phyloP scores from a whole-genome alignment of 1,140 invertebrate species.

The Pygmarrhopalites habei region DNA sequence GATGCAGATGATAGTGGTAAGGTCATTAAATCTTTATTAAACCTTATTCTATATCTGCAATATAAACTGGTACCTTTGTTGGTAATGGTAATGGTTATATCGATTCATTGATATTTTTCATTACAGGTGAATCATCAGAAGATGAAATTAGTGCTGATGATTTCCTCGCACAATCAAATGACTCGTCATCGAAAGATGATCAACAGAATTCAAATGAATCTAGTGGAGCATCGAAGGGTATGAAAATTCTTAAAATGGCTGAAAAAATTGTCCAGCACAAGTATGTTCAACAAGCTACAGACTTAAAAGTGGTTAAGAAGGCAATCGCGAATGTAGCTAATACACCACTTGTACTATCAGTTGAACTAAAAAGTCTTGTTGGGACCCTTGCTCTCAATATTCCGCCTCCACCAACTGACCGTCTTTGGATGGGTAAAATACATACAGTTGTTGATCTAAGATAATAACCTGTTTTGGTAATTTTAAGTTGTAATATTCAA shows the following conservation, averaged over 20 bases:
- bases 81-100: too few relatives aligned
- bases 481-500: too few relatives aligned
- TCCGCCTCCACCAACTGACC: constrained; percentile 84
- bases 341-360: constrained; percentile 78
- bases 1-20: constrained; percentile 88
- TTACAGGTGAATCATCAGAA: constrained; percentile 78
- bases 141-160: constrained; percentile 60
- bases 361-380: constrained; percentile 74
- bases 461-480: too few relatives aligned
- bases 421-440: constrained; percentile 74
- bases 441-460: too few relatives aligned
- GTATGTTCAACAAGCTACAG: constrained; percentile 21
- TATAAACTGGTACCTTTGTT: too few relatives aligned
- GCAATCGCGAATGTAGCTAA: constrained; percentile 64
- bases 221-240: constrained; percentile 44
- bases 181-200: background rate
- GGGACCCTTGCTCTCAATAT: constrained; percentile 85
- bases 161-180: constrained; percentile 2
- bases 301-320: constrained; percentile 27
- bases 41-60: too few relatives aligned
- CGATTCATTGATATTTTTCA: too few relatives aligned
- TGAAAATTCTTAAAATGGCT: constrained; percentile 72
- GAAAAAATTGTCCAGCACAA: constrained; percentile 66
- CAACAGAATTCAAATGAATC: constrained; percentile 4
- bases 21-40: too few relatives aligned